Base-by-base conservation (phyloP, 2,113 vertebrate species). In the Dendropsophus ebraccatus region DNA sequence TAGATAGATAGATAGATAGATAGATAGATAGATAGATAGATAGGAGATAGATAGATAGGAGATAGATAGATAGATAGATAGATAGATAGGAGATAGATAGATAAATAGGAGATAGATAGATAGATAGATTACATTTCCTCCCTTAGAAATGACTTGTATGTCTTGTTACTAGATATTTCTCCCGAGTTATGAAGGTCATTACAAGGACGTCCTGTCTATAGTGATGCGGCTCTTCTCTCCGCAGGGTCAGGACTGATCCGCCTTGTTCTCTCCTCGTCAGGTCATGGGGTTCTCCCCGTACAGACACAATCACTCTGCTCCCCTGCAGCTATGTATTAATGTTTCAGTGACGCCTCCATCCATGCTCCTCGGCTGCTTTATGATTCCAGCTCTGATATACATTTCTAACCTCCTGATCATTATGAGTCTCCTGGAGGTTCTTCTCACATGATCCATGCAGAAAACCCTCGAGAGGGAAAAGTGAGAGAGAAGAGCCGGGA, bases 401-500 rank as follows among this genome's bases (percentile, higher is more conserved):
- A 87, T 70, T 45, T 81, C 67, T 81, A 81, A 87, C 78, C 85
- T 70, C 84, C 54, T 28, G 69, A 81, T 81, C 52, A 62, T 80
- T 60, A 25, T 10, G 72, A 81, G 54, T 87, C 65, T 81, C 85
- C 77, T 52, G 32, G 67, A 28, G 52, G 85, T 23, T 62, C 25
- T 23, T 62, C 25, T 45, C 25, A 37, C 56, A 56, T 58, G 56
- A 32, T 86, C 5, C 2, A 67, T 54, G 77, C 75, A 67, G 72
- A 50, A 21, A 82, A 9, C 25, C 84, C 84, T 84, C 8, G 21
- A 82, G 73, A 83, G 2, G 79, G 49, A 75, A 45, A 0, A 28
- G 21, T 21, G 21, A 84, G 67, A 76, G 2, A 82, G 32, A 76
- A 50, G 73, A 52, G 84, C 0, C 58, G 5, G 79, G 85, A 88